Evolutionary conservation across 2,888 invertebrate species (phyloP), one percentile per base, ranked within the genome.

Genomic region (Furcula furcula): DNA sequence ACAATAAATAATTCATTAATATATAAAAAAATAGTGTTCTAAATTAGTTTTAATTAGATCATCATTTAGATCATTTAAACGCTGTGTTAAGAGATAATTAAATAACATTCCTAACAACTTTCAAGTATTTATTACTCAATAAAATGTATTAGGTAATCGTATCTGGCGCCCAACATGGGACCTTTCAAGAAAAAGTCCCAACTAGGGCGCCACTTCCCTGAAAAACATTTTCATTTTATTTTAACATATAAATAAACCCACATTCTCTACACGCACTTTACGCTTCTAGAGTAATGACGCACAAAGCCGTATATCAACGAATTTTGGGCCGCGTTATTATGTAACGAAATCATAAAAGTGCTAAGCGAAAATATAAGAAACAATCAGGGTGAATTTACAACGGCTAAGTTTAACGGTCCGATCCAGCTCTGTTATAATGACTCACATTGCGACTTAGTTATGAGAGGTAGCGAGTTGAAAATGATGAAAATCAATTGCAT

Each of bases 361-460:
- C 25, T 25, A 22, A 28, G 19, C 20, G 20, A 4, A 6, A 13
- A 20, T 51, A 56, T 65, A 68, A 72, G 72, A 77, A 73, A 72
- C 72, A 73, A 74, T 76, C 75, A 65, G 66, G 52, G 51, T 46
- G 55, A 74, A 80, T 81, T 80, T 76, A 78, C 69, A 65, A 58
- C 63, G 48, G 65, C 63, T 66, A 65, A 76, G 78, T 75, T 80
- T 79, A 80, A 81, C 75, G 71, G 66, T 66, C 61, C 73, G 65
- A 76, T 77, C 65, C 70, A 52, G 66, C 65, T 62, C 55, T 62
- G 69, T 74, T 76, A 73, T 78, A 80, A 78, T 76, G 79, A 73
- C 67, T 71, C 57, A 38, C 35, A 51, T 32, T 23, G 15, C 31
- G 51, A 44, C 23, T 11, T 47, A 64, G 36, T 7, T 2, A 47